Evolutionary conservation across 2,888 invertebrate species (phyloP), one percentile per base, ranked within the genome.

Genomic region (Platycnemis pennipes): DNA sequence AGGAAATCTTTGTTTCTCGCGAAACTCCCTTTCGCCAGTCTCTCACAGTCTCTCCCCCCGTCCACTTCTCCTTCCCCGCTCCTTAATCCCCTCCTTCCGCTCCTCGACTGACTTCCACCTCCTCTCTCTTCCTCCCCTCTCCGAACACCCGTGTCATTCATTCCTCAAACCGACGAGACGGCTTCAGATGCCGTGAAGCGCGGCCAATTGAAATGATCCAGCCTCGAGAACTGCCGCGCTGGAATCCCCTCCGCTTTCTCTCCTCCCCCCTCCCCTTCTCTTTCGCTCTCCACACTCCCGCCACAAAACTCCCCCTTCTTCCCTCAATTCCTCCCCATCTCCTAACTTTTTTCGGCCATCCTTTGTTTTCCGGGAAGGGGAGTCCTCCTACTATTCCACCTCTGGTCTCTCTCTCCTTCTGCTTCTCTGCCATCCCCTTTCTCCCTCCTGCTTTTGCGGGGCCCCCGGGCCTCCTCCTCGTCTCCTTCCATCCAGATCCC

Each of bases 121-220:
- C 22, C 31, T 16, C 19, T 19, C 49, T n/a, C 19, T 16, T 19
- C 31, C 8, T 13, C 49, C 3, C 0, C 26, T 13, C n/a, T 44
- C n/a, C 44, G 5, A 13, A 19, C 44, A n/a, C 16, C 49, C 89
- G 16, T 56, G 89, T 56, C 89, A 89, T 89, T 89, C 89, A 89
- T 89, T 42, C 89, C 89, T 89, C 89, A 56, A 56, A 89, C 53
- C 88, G 88, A 53, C 88, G 46, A 46, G 88, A 88, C 89, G 37
- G 56, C 56, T 89, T 89, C 56, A 42, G 56, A 56, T 89, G 89
- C 89, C 89, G 56, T 89, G 89, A 56, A 89, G 53, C 89, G n/a
- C 89, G 89, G 89, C 89, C 89, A 89, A 56, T 56, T 89, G 89
- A 89, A 89, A 89, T 89, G 89, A 89, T 89, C 89, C 89, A 49